Percentiles rank a stretch among this genome's conserved stretches.
phyloP scores from a whole-genome alignment of 2,797 vertebrate species.

The Tympanoctomys barrerae region DNA sequence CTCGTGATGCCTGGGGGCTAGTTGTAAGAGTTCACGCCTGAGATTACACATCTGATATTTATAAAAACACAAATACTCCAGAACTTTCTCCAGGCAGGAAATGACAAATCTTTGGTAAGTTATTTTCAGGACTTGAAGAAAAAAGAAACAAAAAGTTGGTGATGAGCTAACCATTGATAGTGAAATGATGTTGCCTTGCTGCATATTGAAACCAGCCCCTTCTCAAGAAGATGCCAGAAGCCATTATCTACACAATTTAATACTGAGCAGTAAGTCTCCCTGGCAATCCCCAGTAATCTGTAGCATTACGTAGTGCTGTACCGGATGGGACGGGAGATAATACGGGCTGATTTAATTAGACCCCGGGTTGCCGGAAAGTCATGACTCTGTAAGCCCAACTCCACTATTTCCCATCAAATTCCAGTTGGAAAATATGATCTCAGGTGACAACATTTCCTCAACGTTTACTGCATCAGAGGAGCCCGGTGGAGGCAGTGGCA shows the following conservation, averaged over 20 bases:
- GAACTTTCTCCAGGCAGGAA: conserved; percentile 77
- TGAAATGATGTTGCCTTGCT: conserved; percentile 72
- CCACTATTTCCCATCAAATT: conserved; percentile 72
- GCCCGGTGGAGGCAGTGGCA: conserved; percentile 6
- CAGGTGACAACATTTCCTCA: conserved; percentile 79
- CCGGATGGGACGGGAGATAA: conserved; percentile 68
- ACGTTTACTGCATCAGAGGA: conserved; percentile 67
- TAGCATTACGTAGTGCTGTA: conserved; percentile 42
- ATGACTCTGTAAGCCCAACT: conserved; percentile 53
- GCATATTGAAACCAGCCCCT: conserved; percentile 76
- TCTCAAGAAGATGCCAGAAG: conserved; percentile 67
- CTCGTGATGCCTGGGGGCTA: conserved; percentile 74
- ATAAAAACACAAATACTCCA: conserved; percentile 74
- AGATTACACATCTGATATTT: conserved; percentile 79
- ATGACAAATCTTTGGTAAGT: conserved; percentile 82
- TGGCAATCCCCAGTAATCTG: conserved; percentile 73
- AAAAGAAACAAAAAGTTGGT: conserved; percentile 47
- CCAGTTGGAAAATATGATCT: conserved; percentile 81
- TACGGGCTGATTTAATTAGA: conserved; percentile 77
- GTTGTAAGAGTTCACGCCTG: conserved; percentile 74
- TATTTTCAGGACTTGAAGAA: conserved; percentile 79
- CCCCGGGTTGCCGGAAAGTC: conserved; percentile 58
- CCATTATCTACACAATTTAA: conserved; percentile 80
- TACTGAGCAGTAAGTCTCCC: conserved; percentile 68
- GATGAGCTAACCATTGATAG: conserved; percentile 80